Percentiles rank a stretch among this genome's conserved stretches.
phyloP scores from a whole-genome alignment of 2,888 invertebrate genomes.

The Lasioglossum oenotherae region DNA sequence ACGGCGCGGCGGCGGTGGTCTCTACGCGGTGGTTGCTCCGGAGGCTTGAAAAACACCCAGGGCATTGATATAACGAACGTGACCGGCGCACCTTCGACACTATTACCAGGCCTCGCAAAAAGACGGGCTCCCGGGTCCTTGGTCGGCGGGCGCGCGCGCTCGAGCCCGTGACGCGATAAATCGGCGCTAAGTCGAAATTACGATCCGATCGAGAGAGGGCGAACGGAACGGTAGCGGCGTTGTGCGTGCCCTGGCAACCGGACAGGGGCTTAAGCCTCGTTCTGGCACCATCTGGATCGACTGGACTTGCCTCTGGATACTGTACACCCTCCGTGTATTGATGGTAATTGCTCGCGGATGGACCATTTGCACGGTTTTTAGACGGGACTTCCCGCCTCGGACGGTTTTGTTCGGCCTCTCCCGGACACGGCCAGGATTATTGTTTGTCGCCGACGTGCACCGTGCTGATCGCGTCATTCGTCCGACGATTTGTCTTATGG shows the following conservation, averaged over 20 bases:
- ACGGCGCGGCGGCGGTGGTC: slow-evolving; percentile 53
- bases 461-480: neutral
- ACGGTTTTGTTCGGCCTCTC: slow-evolving; percentile 29
- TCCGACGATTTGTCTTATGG: slow-evolving; percentile 10
- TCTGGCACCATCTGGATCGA: slow-evolving; percentile 71
- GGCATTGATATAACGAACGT: slow-evolving; percentile 80
- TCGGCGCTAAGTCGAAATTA: slow-evolving; percentile 82
- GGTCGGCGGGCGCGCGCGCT: neutral
- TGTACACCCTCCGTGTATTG: slow-evolving; percentile 55
- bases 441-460: slow-evolving; percentile 3
- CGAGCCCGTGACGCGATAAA: slow-evolving; percentile 74
- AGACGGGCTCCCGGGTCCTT: slow-evolving; percentile 49
- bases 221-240: slow-evolving; percentile 44
- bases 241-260: slow-evolving; percentile 80
- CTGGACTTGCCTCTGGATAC: slow-evolving; percentile 54
- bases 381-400: slow-evolving; percentile 21
- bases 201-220: slow-evolving; percentile 74
- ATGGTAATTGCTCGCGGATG: slow-evolving; percentile 64
- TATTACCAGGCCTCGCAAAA: slow-evolving; percentile 73
- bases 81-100: slow-evolving; percentile 76
- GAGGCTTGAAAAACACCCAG: slow-evolving; percentile 65
- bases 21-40: neutral
- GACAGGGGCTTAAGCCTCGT: slow-evolving; percentile 77
- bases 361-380: slow-evolving; percentile 56
- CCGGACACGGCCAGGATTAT: neutral